Conservation (phyloP, 2,113 vertebrate species). For the Megaceryle torquata region DNA sequence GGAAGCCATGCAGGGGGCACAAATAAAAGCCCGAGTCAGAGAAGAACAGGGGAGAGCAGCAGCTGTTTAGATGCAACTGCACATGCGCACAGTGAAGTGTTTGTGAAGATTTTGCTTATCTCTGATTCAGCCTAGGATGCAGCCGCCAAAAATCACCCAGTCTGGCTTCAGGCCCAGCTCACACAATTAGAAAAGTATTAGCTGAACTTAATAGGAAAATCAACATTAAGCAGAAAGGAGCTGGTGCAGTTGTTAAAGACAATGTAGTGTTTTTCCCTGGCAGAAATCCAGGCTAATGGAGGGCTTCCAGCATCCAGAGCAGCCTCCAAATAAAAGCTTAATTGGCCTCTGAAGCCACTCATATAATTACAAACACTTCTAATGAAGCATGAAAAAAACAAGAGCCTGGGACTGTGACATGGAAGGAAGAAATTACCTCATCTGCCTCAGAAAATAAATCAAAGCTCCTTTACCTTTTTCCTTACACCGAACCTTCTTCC, state of each 20-base stretch:
- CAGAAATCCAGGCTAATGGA: conserved; percentile 50
- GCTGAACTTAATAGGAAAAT: conserved; percentile 63
- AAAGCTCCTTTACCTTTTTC: not conserved
- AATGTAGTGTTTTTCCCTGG: conserved; percentile 49
- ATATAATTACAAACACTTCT: conserved; percentile 67
- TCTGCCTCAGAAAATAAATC: not conserved
- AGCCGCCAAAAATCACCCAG: not conserved
- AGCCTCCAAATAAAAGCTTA: conserved; percentile 66
- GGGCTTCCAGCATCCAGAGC: conserved; percentile 30
- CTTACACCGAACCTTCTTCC: not conserved
- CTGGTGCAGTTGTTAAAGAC: conserved; percentile 48
- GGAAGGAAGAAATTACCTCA: not conserved
- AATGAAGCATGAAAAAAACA: conserved; percentile 67
- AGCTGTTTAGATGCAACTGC: rapidly evolving
- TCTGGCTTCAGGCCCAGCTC: conserved; percentile 49
- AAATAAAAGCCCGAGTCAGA: not conserved
- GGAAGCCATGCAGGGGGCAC: not conserved
- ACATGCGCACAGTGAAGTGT: not conserved
- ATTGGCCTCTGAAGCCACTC: conserved; percentile 61
- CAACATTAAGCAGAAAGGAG: conserved; percentile 66
- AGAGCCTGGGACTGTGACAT: not conserved
- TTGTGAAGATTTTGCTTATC: not conserved
- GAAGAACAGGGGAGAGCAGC: not conserved
- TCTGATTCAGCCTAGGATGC: not conserved
- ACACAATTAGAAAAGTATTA: conserved; percentile 66